Base-by-base conservation (phyloP, 2,113 vertebrate species). In the Datnioides undecimradiatus region DNA sequence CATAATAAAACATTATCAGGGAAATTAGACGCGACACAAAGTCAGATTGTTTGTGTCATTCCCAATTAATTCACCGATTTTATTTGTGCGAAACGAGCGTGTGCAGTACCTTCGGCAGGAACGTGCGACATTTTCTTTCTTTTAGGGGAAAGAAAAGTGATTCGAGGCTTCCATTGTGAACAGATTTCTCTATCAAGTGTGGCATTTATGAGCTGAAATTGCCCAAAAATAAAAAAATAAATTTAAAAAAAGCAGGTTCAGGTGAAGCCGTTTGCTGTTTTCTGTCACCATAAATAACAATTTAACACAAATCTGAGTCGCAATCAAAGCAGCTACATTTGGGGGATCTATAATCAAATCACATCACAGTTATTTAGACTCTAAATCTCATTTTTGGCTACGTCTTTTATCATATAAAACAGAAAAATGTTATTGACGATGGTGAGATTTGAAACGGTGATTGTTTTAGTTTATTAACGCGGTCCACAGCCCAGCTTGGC, bases 1-100 rank as follows among this genome's bases (percentile, higher is more conserved):
- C 71, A 29, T 62, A 31, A 77, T 59, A 70, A 80, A 83, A 76
- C 34, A 80, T 86, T 58, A 67, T 65, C 12, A 23, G 12, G 25
- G 25, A 67, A 67, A 75, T 78, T 36, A 83, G 9, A 54, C 10
- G 4, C 59, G 49, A 65, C 66, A 68, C 2, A 14, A 2, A 63
- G 60, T 31, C 69, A 52, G 55, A 41, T 64, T 59, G 70, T 48
- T 51, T 45, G 11, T 70, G 73, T 80, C 57, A 65, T 34, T 34
- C 55, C 14, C 9, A 70, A 66, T 68, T 52, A 72, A 68, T 70
- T 68, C 12, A 27, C 1, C 31, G 10, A 19, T 55, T 77, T 74
- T 58, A 71, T 46, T 73, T n/a, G 59, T 36, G 40, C 66, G 52
- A 49, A 63, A 51, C 4, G 12, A 62, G 43, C 58, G 43, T 9